Conservation (phyloP, 2,888 invertebrate genomes). For the Gibbula magus region DNA sequence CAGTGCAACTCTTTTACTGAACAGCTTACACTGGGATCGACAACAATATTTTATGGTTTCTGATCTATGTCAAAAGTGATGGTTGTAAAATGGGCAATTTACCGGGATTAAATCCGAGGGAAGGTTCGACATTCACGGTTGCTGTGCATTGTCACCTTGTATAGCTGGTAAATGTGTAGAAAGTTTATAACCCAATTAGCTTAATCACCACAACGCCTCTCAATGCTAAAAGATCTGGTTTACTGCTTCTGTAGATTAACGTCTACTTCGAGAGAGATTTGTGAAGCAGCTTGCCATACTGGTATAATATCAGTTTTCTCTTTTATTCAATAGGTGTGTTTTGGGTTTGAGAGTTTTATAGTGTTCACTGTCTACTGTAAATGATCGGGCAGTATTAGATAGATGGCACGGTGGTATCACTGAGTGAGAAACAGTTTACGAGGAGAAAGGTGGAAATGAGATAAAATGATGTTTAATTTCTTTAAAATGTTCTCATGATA, state of each 20-base stretch:
- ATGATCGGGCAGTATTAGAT: too few relatives aligned
- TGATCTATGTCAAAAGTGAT: background rate
- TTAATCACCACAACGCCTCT: background rate
- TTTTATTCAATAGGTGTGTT: background rate
- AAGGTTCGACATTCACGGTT: background rate
- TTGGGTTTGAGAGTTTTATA: background rate
- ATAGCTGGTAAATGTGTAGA: background rate
- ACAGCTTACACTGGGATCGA: too few relatives aligned
- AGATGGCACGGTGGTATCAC: too few relatives aligned
- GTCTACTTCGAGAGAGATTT: background rate
- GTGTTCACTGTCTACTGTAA: background rate
- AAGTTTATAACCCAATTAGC: conserved; percentile 4
- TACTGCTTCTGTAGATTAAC: background rate
- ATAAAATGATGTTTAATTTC: too few relatives aligned
- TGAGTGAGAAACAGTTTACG: too few relatives aligned
- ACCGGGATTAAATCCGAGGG: background rate
- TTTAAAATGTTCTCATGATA: too few relatives aligned
- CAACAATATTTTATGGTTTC: background rate
- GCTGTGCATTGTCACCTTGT: background rate
- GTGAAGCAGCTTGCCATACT: too few relatives aligned
- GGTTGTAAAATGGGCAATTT: background rate
- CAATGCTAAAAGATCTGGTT: background rate
- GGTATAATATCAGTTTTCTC: background rate
- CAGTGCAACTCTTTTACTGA: too few relatives aligned
- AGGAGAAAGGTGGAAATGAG: too few relatives aligned